Percentiles rank a stretch among this genome's conserved stretches.
Evolutionary conservation across 1,140 invertebrate genomes (phyloP).

Genomic region (Caligus rogercresseyi): DNA sequence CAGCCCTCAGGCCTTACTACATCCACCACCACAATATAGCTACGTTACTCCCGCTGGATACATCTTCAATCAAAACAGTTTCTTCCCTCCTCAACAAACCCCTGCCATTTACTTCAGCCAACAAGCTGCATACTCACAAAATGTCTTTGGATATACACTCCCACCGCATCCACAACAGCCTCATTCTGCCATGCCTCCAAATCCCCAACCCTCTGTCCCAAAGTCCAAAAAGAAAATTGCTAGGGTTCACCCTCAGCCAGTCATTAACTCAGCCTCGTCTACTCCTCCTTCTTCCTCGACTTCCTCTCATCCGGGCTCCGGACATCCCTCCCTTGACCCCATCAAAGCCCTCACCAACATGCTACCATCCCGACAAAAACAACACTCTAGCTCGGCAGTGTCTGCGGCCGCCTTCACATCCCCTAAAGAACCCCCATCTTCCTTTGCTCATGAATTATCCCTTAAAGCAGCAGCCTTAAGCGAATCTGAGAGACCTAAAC

Average conservation of each 20-base stretch:
- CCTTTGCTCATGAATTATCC: no score
- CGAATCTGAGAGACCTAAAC: no score
- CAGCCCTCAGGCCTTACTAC: background rate
- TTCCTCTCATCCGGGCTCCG: background rate
- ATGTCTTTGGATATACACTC: background rate
- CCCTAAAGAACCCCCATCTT: no score
- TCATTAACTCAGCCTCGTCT: background rate
- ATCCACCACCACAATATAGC: background rate
- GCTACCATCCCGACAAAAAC: background rate
- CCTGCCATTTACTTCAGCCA: background rate
- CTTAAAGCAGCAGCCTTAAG: no score
- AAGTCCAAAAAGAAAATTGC: conserved; percentile 7
- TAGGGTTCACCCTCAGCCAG: conserved; percentile 10
- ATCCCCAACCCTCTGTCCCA: background rate
- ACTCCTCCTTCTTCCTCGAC: background rate
- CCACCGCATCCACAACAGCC: background rate
- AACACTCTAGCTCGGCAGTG: background rate
- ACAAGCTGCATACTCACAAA: background rate
- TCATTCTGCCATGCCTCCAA: background rate
- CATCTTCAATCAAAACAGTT: background rate
- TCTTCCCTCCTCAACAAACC: background rate
- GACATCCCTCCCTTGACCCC: background rate
- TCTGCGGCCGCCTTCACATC: no score
- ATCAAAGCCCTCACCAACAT: conserved; percentile 9
- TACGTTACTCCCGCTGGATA: background rate